A percentile compares a stretch with the other conserved stretches of the same genome.
These are phyloP conservation scores for Parazoanthus swiftii DNA, from an alignment of 92 coral and sea anemone species.

Conservation along the genomic window DNA sequence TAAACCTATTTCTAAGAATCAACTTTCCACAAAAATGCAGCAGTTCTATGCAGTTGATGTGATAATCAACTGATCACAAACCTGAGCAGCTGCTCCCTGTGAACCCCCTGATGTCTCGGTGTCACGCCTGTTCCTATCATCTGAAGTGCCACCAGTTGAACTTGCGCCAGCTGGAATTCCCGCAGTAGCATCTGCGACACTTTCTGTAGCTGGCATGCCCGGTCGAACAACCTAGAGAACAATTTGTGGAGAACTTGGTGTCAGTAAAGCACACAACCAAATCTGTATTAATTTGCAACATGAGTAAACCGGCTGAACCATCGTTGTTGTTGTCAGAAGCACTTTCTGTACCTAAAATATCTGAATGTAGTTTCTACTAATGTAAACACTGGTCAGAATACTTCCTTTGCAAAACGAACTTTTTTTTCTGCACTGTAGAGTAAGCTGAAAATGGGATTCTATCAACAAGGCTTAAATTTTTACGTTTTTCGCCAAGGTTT, in stretches of 20 bases:
- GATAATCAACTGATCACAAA: neutral
- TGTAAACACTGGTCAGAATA: no score
- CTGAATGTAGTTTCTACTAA: no score
- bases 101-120: constrained; percentile 67
- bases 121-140: constrained; percentile 68
- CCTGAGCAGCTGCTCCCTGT: constrained; percentile 61
- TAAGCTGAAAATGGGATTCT: no score
- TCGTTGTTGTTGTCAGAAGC: no score
- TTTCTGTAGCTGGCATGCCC: constrained; percentile 28
- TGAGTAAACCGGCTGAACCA: no score
- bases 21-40: neutral
- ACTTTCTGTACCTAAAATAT: no score
- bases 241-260: no score
- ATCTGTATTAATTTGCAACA: no score
- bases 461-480: no score
- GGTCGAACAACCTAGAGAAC: constrained; percentile 15
- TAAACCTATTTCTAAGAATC: neutral
- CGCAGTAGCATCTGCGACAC: neutral
- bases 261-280: neutral
- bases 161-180: constrained; percentile 33
- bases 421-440: no score
- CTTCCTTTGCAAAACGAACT: no score
- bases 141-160: constrained; percentile 46
- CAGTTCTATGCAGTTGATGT: neutral
- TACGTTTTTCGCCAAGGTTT: no score